Conservation (phyloP, 2,797 vertebrate species). For the Cryptoblepharus egeriae region DNA sequence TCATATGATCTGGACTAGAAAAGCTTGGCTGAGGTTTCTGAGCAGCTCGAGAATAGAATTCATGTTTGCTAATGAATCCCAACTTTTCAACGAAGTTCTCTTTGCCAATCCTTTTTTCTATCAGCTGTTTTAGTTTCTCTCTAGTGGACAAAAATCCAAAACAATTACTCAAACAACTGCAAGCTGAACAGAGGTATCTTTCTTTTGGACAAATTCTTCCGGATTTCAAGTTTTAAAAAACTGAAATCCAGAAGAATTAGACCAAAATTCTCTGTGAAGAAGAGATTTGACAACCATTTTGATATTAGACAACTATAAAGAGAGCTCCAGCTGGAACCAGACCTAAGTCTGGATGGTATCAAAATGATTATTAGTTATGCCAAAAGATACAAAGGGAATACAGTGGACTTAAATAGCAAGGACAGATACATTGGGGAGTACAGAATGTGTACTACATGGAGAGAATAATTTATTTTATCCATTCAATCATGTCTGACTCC, state of each 20-base stretch:
- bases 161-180: background rate
- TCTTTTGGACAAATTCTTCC: background rate
- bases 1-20: slow-evolving; percentile 93
- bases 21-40: slow-evolving; percentile 96
- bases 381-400: background rate
- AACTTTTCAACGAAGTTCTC: slow-evolving; percentile 98
- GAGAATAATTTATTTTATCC: no score
- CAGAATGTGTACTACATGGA: background rate
- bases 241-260: no score
- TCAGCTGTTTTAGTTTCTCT: slow-evolving; percentile 97
- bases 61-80: slow-evolving; percentile 95
- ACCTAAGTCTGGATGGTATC: background rate
- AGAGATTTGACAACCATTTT: no score
- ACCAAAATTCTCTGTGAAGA: no score
- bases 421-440: background rate
- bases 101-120: slow-evolving; percentile 97
- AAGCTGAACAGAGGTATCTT: background rate
- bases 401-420: background rate
- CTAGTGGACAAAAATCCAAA: slow-evolving; percentile 68
- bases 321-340: background rate
- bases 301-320: no score
- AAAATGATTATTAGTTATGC: background rate
- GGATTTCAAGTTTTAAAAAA: background rate
- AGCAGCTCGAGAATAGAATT: slow-evolving; percentile 94
- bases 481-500: no score